Evolutionary conservation across 1,140 invertebrate genomes (phyloP).

Genomic region (Cecropterus lyciades): DNA sequence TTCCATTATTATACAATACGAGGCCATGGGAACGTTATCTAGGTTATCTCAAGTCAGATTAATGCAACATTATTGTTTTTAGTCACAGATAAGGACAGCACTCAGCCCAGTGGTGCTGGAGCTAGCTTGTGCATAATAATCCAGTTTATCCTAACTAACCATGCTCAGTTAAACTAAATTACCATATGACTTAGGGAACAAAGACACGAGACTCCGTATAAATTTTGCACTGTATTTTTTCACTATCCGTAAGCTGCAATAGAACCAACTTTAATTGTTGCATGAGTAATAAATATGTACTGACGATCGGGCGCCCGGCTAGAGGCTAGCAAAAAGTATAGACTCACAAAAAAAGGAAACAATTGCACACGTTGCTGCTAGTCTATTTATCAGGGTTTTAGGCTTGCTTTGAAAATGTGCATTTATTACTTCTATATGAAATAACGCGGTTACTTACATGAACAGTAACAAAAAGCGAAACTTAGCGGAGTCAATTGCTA

Average conservation of each 20-base stretch:
- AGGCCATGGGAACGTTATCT: neutral
- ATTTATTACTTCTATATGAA: neutral
- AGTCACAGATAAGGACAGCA: neutral
- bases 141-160: constrained; percentile 1
- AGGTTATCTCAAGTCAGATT: constrained; percentile 6
- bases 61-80: constrained; percentile 25
- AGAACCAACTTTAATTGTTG: neutral
- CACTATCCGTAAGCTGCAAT: constrained; percentile 11
- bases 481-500: no score
- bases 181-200: constrained; percentile 15
- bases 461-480: no score
- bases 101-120: constrained; percentile 3
- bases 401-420: constrained; percentile 7
- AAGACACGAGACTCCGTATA: neutral
- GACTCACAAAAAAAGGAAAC: constrained; percentile 17
- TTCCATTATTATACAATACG: neutral
- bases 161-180: constrained; percentile 6
- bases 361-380: constrained; percentile 1
- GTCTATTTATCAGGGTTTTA: constrained; percentile 10
- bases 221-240: constrained; percentile 3
- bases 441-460: neutral
- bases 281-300: constrained; percentile 22
- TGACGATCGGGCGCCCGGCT: constrained; percentile 2
- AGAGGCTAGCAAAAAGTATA: constrained; percentile 22
- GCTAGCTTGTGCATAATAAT: constrained; percentile 24